Percentiles rank a stretch among this genome's conserved stretches.
These are phyloP conservation scores for Ectropis grisescens DNA, from an alignment of 1,140 invertebrate genomes.

Conservation along the genomic window DNA sequence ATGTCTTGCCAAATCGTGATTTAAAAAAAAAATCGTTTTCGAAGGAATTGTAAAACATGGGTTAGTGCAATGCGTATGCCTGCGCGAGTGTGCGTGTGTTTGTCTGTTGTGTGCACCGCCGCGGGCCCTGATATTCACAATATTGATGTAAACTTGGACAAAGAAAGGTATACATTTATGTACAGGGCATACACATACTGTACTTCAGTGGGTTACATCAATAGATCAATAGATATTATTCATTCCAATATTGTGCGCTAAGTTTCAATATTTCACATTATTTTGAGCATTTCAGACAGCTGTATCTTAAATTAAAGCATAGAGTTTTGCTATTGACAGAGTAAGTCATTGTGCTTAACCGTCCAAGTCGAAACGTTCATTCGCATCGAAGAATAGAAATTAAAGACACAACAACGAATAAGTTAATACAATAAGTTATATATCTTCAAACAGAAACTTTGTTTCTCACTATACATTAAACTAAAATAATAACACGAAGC, in stretches of 20 bases:
- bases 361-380: constrained; percentile 26
- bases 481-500: constrained; percentile 63
- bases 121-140: constrained; percentile 10
- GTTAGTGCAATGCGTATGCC: no score
- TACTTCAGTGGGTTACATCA: constrained; percentile 54
- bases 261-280: constrained; percentile 61
- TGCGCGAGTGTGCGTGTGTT: neutral
- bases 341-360: constrained; percentile 29
- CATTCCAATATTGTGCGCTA: constrained; percentile 63
- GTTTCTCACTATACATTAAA: constrained; percentile 62
- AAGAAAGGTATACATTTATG: constrained; percentile 39
- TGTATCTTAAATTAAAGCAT: constrained; percentile 51
- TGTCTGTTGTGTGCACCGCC: no score
- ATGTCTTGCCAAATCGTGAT: no score
- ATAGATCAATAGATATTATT: no score
- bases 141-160: constrained; percentile 45
- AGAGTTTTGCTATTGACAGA: constrained; percentile 67
- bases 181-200: constrained; percentile 53
- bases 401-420: constrained; percentile 64
- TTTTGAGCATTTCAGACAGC: constrained; percentile 63
- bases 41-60: no score
- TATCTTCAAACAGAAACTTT: constrained; percentile 57
- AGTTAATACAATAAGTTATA: constrained; percentile 66
- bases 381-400: constrained; percentile 28
- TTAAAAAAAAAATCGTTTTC: no score